phyloP scores from a whole-genome alignment of 2,888 invertebrate genomes.

The Neoascia interrupta region DNA sequence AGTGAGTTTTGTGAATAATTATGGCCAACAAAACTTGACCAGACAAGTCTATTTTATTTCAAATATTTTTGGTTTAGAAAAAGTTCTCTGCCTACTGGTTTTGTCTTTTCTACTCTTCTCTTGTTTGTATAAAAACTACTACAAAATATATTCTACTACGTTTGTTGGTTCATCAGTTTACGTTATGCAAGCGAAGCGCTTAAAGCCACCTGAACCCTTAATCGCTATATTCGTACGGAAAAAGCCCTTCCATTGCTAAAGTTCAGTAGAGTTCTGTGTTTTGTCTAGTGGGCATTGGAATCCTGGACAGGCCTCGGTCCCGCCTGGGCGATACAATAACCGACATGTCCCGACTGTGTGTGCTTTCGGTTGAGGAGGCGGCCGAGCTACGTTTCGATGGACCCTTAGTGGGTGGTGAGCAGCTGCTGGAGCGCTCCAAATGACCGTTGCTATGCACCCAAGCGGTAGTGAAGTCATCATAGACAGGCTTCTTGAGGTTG shows the following conservation, averaged over 20 bases:
- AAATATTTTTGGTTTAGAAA: constrained; percentile 45
- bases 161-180: constrained; percentile 30
- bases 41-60: constrained; percentile 15
- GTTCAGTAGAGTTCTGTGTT: constrained; percentile 79
- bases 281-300: constrained; percentile 79
- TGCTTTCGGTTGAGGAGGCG: constrained; percentile 78
- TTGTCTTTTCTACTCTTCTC: constrained; percentile 50
- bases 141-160: constrained; percentile 58
- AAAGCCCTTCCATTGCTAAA: constrained; percentile 24
- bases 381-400: constrained; percentile 78
- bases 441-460: constrained; percentile 88
- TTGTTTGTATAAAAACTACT: constrained; percentile 62
- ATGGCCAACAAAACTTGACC: constrained; percentile 30
- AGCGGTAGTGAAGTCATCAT: constrained; percentile 85
- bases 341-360: constrained; percentile 74
- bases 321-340: constrained; percentile 76
- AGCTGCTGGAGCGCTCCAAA: constrained; percentile 83
- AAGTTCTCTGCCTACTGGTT: constrained; percentile 22
- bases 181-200: constrained; percentile 22
- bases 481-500: constrained; percentile 80
- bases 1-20: constrained; percentile 15
- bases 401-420: constrained; percentile 77
- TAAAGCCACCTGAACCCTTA: constrained; percentile 26
- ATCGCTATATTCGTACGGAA: constrained; percentile 39
- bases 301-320: constrained; percentile 78